Evolutionary conservation across 2,888 invertebrate genomes (phyloP), one percentile per base, ranked within the genome.

Genomic region (Dynastes maya): DNA sequence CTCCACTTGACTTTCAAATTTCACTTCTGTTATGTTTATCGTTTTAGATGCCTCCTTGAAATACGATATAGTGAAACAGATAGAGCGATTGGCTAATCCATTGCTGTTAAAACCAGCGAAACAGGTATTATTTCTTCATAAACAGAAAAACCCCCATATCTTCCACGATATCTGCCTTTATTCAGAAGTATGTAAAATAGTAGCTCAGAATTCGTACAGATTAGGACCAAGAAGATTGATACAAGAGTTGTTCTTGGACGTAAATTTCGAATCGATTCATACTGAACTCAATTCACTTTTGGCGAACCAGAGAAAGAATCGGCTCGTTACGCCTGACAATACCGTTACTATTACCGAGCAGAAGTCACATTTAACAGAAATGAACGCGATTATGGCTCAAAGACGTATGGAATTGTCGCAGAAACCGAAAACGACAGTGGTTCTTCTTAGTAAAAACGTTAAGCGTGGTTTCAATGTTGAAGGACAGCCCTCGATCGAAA

Each of bases 231-330:
- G 98, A 11, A 92, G 97, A 77, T 96, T 98, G 88, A 90, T 98
- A 45, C 98, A 98, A 88, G 98, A 98, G 88, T 90, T 98, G 53
- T 98, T 98, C 89, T 91, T 96, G 72, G 98, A 98, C 86, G 91
- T 96, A 32, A 91, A 91, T 85, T 96, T 95, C 86, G 93, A 94
- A 70, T 91, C 90, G 81, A 92, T 94, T 83, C 88, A 89, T 64
- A 84, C 84, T 32, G 92, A 91, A 80, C 91, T 92, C 0, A 86
- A 88, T 67, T 89, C 89, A 2, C 88, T 93, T 9, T 86, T 93
- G 13, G 77, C 80, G 0, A 72, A 79, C 49, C 75, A 81, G 64
- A 53, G 27, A 77, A 87, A 84, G 80, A 78, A 74, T 2, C 45
- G 1, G 32, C 5, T 45, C 13, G 40, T 61, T 45, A 27, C 61